These are phyloP conservation scores for Drosophila mauritiana DNA, from an alignment of 1,140 invertebrate species.

Conservation along the genomic window DNA sequence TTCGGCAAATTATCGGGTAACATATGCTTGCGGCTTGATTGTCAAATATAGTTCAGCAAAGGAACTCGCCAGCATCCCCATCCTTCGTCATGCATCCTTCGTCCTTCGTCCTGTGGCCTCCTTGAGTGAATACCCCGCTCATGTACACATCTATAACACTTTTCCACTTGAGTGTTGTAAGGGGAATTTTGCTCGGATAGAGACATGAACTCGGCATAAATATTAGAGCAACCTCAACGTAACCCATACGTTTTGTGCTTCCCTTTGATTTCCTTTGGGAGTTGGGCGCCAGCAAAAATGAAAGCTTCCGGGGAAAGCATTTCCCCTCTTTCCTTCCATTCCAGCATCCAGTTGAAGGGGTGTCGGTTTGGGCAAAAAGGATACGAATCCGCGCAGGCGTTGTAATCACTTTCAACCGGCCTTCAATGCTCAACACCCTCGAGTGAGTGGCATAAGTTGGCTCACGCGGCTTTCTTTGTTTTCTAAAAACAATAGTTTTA, in stretches of 20 bases:
- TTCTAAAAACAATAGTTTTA: neutral
- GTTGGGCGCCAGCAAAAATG: constrained; percentile 30
- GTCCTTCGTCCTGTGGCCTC: constrained; percentile 3
- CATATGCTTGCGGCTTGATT: constrained; percentile 84
- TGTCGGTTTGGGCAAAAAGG: constrained; percentile 29
- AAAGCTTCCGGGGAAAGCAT: constrained; percentile 39
- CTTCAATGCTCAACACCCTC: constrained; percentile 17
- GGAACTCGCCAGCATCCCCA: constrained; percentile 9
- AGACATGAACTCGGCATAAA: constrained; percentile 66
- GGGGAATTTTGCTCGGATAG: constrained; percentile 60
- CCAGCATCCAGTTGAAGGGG: constrained; percentile 62
- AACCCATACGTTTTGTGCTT: constrained; percentile 56
- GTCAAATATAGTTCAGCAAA: constrained; percentile 64
- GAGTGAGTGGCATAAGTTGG: constrained; percentile 15
- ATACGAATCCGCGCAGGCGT: constrained; percentile 77
- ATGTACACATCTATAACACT: constrained; percentile 55
- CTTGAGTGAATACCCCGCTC: constrained; percentile 36
- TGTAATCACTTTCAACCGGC: constrained; percentile 52
- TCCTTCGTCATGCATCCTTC: neutral
- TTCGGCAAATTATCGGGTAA: constrained; percentile 85
- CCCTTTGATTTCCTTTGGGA: constrained; percentile 77
- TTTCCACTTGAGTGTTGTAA: constrained; percentile 78
- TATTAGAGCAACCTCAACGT: constrained; percentile 66
- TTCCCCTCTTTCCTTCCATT: constrained; percentile 64
- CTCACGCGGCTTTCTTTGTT: neutral